Base-by-base conservation (phyloP, 2,888 invertebrate genomes). In the Merodon equestris region DNA sequence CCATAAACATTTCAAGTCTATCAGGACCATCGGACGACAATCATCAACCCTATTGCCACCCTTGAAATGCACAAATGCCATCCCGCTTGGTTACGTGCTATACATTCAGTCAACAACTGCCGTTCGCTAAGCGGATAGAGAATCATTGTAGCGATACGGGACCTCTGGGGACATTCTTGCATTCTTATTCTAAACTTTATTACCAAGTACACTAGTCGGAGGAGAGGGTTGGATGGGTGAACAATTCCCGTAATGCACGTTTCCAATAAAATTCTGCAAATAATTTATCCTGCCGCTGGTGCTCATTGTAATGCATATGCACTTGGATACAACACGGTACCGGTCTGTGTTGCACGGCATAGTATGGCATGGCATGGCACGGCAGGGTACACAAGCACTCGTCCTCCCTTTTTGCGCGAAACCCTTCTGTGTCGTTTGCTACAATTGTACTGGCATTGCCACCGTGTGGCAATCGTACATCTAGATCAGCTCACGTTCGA, bases 401-500 rank as follows among this genome's bases (percentile, higher is more conserved):
- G 63, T 73, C 61, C 74, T 47, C 66, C 54, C 54, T 71, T 61
- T 61, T 61, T 9, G 45, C 17, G 54, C 42, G 57, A 60, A 48
- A 64, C 72, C 60, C 64, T 74, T 27, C 27, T 27, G 27, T 27
- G 3, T 27, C 7, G 27, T 27, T 27, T 27, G 27, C 27, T 27
- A 27, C 27, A 27, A 27, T 27, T 61, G 60, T 15, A 57, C 50
- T 60, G 53, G 14, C 13, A n/a, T 17, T 15, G 38, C 57, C 57
- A 58, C 71, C 58, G 18, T 68, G 40, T 73, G 53, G 68, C 68
- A 79, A 79, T 79, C 79, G 74, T 60, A 79, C 74, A 79, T 64
- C 74, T 74, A 79, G 79, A 79, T 79, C 79, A 79, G 68, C 74
- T 74, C 79, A 79, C 79, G 79, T 79, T 79, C 64, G 74, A 79